Conservation (phyloP, 2,888 invertebrate species). For the Isotomurus palustris region DNA sequence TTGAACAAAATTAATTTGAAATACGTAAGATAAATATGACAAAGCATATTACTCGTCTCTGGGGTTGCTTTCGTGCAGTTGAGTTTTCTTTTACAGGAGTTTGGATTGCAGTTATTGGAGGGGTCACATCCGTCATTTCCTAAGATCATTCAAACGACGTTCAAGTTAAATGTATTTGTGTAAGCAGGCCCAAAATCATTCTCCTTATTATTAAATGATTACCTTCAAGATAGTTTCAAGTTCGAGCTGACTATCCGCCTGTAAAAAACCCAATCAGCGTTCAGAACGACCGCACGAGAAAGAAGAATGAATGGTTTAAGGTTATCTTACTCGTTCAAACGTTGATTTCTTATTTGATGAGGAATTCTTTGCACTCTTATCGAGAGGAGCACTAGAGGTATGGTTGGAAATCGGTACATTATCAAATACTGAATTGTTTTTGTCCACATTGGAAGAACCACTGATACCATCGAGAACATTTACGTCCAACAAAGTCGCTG, state of each 20-base stretch:
- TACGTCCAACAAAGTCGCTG: slow-evolving; percentile 25
- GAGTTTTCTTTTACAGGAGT: slow-evolving; percentile 40
- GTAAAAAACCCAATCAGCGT: slow-evolving; percentile 8
- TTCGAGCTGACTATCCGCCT: slow-evolving; percentile 45
- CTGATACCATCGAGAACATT: slow-evolving; percentile 19
- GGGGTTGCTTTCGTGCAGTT: slow-evolving; percentile 37
- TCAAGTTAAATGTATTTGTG: not conserved
- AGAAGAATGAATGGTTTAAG: not conserved
- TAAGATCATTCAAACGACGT: slow-evolving; percentile 13
- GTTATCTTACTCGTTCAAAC: slow-evolving; percentile 45
- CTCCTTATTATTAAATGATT: slow-evolving; percentile 1
- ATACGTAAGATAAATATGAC: not conserved
- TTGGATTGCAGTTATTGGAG: slow-evolving; percentile 45
- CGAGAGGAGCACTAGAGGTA: slow-evolving; percentile 37
- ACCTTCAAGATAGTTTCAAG: slow-evolving; percentile 46
- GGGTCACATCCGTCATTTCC: slow-evolving; percentile 46
- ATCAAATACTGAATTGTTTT: slow-evolving; percentile 27
- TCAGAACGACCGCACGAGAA: slow-evolving; percentile 4
- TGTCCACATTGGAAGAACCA: slow-evolving; percentile 24
- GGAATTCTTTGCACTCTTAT: slow-evolving; percentile 28
- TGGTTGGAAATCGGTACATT: slow-evolving; percentile 29
- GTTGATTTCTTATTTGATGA: slow-evolving; percentile 37
- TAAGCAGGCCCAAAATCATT: not conserved
- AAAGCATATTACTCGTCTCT: slow-evolving; percentile 39
- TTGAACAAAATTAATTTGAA: not conserved